Evolutionary conservation across 2,113 vertebrate genomes (phyloP).

Genomic region (Vanacampus margaritifer): DNA sequence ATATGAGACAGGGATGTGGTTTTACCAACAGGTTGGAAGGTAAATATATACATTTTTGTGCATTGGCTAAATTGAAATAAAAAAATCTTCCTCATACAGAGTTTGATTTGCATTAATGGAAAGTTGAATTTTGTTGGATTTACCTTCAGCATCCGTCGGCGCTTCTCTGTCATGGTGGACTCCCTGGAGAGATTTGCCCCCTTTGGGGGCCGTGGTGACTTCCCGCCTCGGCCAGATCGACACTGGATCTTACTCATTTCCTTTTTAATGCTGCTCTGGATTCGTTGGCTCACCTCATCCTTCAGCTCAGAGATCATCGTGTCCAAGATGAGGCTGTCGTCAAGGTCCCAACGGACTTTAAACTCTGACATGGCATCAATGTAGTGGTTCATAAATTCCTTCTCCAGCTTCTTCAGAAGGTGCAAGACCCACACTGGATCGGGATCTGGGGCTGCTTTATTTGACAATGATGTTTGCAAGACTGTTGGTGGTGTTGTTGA

Average conservation of each 20-base stretch:
- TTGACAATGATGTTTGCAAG: slow-evolving; percentile 28
- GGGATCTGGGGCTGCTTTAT: slow-evolving; percentile 55
- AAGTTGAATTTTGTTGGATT: background rate
- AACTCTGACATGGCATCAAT: slow-evolving; percentile 74
- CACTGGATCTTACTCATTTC: slow-evolving; percentile 79
- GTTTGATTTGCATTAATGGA: background rate
- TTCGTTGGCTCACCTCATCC: slow-evolving; percentile 76
- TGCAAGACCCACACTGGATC: slow-evolving; percentile 78
- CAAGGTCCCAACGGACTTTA: slow-evolving; percentile 81
- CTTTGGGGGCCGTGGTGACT: slow-evolving; percentile 41
- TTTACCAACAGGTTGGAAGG: background rate
- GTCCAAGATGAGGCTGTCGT: slow-evolving; percentile 69
- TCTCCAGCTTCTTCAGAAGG: slow-evolving; percentile 81
- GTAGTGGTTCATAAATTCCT: slow-evolving; percentile 83
- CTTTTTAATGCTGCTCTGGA: slow-evolving; percentile 73
- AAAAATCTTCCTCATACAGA: background rate
- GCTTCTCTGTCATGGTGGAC: slow-evolving; percentile 72
- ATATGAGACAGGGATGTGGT: background rate
- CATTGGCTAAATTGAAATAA: background rate
- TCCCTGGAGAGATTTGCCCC: slow-evolving; percentile 44
- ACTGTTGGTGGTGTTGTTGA: slow-evolving; percentile 34
- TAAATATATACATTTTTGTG: background rate
- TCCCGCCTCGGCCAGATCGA: slow-evolving; percentile 45
- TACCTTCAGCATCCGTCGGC: slow-evolving; percentile 70
- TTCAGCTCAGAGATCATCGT: slow-evolving; percentile 80